Base-by-base conservation (phyloP, 1,140 invertebrate genomes). In the Linepithema humile region DNA sequence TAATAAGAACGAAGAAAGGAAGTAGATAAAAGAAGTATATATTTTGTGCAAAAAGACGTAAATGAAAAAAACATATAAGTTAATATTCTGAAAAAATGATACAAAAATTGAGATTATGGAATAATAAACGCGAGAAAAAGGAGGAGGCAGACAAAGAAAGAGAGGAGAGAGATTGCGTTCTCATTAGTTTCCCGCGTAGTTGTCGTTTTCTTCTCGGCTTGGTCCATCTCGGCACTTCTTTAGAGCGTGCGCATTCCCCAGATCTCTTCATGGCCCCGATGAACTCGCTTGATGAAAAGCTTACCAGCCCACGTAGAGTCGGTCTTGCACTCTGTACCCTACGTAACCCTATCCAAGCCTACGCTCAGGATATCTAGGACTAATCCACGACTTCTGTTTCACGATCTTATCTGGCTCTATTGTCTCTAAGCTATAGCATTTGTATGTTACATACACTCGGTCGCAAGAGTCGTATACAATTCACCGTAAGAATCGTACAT, bases 211-310 rank as follows among this genome's bases (percentile, higher is more conserved):
- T 17, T 70, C 62, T 84, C 64, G 70, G 74, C 86, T 88, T 50
- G 59, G 29, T 48, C 40, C 40, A 85, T 87, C 84, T 87, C 89
- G 45, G 77, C 85, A 89, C 85, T 91, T 91, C 88, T 93, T 93
- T 86, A 87, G 90, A 91, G 89, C 89, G 84, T 77, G 84, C 88
- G 87, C 92, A 94, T 93, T 93, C 91, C 84, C 78, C 85, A 85
- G 89, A 85, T 88, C 85, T 89, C 86, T 82, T 90, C 87, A 89
- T 93, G 92, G 92, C 92, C 92, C 89, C 92, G 93, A 94, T 93
- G 92, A 94, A 94, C 92, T 86, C 91, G 86, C 92, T 92, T 92
- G 92, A 93, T 93, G 92, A 91, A 94, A 93, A 92, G 90, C 90
- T 87, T 83, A 60, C 90, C 90, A 86, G 84, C 88, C 88, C 85